phyloP scores from a whole-genome alignment of 2,797 vertebrate species.

The Tangara arthus region DNA sequence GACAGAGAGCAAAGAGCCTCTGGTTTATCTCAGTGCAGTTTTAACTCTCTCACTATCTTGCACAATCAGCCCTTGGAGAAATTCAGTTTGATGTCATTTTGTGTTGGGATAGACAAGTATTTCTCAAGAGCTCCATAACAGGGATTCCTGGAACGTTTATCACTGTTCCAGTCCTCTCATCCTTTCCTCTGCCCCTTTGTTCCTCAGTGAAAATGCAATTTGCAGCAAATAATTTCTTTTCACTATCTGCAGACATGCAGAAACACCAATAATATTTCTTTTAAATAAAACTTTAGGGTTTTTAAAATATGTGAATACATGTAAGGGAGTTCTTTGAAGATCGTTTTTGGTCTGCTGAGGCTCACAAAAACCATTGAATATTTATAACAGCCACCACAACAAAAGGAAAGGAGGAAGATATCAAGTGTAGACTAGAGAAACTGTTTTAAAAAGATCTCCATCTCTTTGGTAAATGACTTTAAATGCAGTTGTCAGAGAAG shows the following conservation, averaged over 20 bases:
- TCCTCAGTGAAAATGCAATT: background rate
- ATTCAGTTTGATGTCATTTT: background rate
- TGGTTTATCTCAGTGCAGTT: background rate
- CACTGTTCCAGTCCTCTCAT: background rate
- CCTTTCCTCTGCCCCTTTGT: background rate
- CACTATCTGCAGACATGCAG: background rate
- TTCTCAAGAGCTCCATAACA: background rate
- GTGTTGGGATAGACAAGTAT: background rate
- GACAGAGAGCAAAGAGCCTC: background rate
- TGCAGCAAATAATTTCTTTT: background rate
- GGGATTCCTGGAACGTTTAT: background rate
- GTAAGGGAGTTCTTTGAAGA: background rate
- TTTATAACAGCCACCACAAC: conserved; percentile 10
- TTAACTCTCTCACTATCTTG: background rate
- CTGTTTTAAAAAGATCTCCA: background rate
- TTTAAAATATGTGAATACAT: background rate
- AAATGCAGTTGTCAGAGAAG: conserved; percentile 2
- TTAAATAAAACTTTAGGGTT: background rate
- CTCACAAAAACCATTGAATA: conserved; percentile 18
- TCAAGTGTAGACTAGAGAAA: background rate
- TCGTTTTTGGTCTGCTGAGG: background rate
- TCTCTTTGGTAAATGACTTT: background rate
- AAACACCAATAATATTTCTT: background rate
- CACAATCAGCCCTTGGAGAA: background rate
- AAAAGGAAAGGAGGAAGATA: background rate